A percentile compares a stretch with the other conserved stretches of the same genome.
Conservation (phyloP, 1,140 invertebrate genomes). For the Bathynomus jamesi region DNA sequence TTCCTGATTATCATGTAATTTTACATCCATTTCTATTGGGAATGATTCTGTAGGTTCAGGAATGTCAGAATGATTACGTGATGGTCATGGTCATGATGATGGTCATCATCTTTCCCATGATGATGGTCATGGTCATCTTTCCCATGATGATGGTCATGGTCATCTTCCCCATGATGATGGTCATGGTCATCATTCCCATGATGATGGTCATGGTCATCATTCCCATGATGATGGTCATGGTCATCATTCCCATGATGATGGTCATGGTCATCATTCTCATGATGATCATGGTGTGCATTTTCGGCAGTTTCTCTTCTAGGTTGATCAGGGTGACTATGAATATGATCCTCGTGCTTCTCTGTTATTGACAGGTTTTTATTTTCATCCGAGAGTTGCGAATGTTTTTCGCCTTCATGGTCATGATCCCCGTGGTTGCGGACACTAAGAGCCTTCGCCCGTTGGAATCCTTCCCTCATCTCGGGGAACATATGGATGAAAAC, state of each 20-base stretch:
- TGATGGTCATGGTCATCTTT: no score
- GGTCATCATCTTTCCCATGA: no score
- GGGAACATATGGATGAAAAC: conserved; percentile 73
- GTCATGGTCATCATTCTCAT: background rate
- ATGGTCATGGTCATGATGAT: background rate
- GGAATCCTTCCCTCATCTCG: conserved; percentile 50
- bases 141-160: no score
- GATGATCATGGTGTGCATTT: background rate
- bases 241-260: conserved; percentile 1
- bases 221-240: conserved; percentile 9
- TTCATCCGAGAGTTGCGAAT: background rate
- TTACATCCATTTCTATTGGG: no score
- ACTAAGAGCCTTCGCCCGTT: background rate
- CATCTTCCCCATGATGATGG: no score
- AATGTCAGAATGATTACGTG: conserved; percentile 37
- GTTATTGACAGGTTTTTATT: background rate
- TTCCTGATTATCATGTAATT: background rate
- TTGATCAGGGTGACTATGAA: background rate
- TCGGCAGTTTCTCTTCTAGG: no score
- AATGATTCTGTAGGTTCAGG: no score
- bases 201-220: background rate
- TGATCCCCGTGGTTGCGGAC: conserved; percentile 36
- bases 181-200: no score
- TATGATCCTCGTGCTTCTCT: no score
- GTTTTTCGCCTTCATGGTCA: background rate